Evolutionary conservation across 2,888 invertebrate species (phyloP).

Genomic region (Monochamus alternatus): DNA sequence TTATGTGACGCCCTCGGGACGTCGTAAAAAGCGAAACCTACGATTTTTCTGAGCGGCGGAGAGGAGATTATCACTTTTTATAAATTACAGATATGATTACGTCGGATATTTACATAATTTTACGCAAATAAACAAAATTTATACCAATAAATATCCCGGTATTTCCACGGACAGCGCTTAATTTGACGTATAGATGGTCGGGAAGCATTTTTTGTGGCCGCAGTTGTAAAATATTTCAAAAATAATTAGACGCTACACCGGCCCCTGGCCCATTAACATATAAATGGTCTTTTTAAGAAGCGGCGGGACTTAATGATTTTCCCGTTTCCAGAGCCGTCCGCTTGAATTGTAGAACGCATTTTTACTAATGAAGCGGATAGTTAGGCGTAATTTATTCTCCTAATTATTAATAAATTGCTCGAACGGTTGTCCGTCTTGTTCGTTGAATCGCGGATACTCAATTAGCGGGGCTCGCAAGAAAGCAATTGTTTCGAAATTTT

Average conservation of each 20-base stretch:
- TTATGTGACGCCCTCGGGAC: neutral
- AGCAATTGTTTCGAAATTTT: constrained; percentile 18
- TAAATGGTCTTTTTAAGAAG: constrained; percentile 27
- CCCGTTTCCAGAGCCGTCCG: constrained; percentile 20
- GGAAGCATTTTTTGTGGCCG: constrained; percentile 14
- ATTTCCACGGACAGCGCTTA: constrained; percentile 7
- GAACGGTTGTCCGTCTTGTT: constrained; percentile 8
- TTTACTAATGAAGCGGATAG: constrained; percentile 29
- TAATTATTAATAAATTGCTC: constrained; percentile 25
- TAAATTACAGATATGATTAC: constrained; percentile 10
- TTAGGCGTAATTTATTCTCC: constrained; percentile 22
- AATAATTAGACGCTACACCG: constrained; percentile 27
- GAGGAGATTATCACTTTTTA: constrained; percentile 1
- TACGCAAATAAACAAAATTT: constrained; percentile 8
- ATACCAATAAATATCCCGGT: constrained; percentile 7
- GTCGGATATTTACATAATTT: constrained; percentile 13
- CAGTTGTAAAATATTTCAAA: constrained; percentile 33
- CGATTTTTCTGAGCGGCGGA: neutral
- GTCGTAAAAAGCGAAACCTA: constrained; percentile 1
- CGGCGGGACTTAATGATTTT: constrained; percentile 26
- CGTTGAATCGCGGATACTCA: constrained; percentile 6
- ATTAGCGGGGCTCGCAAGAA: constrained; percentile 1
- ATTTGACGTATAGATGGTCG: constrained; percentile 18
- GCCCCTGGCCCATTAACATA: constrained; percentile 24
- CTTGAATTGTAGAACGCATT: constrained; percentile 22